A percentile compares a stretch with the other conserved stretches of the same genome.
phyloP scores from a whole-genome alignment of 2,113 vertebrate species.

The Bubalus kerabau region DNA sequence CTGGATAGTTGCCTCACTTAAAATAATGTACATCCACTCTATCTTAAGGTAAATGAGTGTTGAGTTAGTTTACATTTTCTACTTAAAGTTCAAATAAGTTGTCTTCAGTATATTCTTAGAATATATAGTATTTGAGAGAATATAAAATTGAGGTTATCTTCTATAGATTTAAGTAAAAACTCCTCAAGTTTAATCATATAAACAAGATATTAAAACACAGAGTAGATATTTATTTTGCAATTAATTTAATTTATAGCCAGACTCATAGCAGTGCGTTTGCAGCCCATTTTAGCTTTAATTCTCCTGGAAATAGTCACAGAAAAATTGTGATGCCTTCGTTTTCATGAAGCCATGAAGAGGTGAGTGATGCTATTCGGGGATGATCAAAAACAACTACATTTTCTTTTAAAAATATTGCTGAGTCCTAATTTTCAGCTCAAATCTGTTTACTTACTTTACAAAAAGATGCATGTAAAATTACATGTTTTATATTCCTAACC shows the following conservation, averaged over 20 bases:
- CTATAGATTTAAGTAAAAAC: neutral
- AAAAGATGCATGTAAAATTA: neutral
- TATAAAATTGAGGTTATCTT: neutral
- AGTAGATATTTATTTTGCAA: neutral
- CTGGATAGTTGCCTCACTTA: neutral
- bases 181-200: neutral
- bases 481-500: neutral
- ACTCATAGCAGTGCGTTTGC: neutral
- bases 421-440: neutral
- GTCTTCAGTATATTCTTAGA: neutral
- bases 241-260: neutral
- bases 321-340: neutral
- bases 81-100: neutral
- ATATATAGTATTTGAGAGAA: neutral
- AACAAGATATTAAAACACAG: neutral
- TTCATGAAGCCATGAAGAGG: neutral
- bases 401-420: neutral
- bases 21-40: neutral
- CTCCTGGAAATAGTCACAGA: neutral
- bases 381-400: neutral
- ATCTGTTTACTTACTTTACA: neutral
- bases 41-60: neutral
- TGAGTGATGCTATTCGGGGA: neutral
- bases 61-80: neutral
- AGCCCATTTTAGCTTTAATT: neutral